Percentiles rank a stretch among this genome's conserved stretches.
These are phyloP conservation scores for Channa maculata DNA, from an alignment of 2,113 vertebrate species.

Conservation along the genomic window DNA sequence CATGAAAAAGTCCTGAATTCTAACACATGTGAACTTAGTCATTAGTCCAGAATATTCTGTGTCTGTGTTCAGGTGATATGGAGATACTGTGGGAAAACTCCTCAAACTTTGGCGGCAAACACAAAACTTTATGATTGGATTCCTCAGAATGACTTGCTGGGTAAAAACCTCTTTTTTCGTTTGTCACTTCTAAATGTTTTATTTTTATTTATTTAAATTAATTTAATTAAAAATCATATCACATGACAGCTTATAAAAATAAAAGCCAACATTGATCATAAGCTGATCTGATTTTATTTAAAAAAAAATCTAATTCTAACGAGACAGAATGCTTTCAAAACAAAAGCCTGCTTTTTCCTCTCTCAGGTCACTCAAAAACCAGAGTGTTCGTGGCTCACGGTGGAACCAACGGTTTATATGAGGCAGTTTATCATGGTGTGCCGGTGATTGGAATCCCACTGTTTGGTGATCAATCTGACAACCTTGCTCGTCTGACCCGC, in stretches of 20 bases:
- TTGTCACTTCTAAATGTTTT: no score
- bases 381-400: constrained; percentile 91
- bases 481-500: constrained; percentile 84
- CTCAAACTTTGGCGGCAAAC: constrained; percentile 83
- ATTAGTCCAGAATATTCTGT: no score
- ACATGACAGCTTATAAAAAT: no score
- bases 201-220: no score
- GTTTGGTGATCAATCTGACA: constrained; percentile 88
- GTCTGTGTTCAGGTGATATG: constrained; percentile 85
- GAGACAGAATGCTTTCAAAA: neutral
- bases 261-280: no score
- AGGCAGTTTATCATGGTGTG: constrained; percentile 90
- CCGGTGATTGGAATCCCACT: constrained; percentile 90
- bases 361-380: constrained; percentile 85
- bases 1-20: no score
- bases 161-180: constrained; percentile 57
- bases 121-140: constrained; percentile 86
- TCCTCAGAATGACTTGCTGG: constrained; percentile 90
- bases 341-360: neutral
- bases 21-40: no score
- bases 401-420: constrained; percentile 91
- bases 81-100: constrained; percentile 85
- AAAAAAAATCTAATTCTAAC: no score
- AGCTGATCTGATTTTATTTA: no score
- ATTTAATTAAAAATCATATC: no score